Evolutionary conservation across 2,888 invertebrate species (phyloP).

Genomic region (Drosophila falleni): DNA sequence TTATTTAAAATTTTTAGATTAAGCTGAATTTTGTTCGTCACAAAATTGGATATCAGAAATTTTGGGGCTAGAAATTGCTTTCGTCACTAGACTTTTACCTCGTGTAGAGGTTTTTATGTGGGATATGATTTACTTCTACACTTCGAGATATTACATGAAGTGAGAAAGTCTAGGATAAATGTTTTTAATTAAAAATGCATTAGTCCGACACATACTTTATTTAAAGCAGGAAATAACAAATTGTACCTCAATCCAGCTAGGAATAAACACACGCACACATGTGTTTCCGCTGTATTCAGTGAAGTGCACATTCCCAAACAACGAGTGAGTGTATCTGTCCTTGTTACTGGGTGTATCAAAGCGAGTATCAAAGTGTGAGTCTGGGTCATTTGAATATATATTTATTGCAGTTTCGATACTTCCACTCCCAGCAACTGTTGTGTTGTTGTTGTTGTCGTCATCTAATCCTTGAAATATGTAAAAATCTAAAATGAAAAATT

Average conservation of each 20-base stretch:
- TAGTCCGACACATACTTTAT: background rate
- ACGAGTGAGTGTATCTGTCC: background rate
- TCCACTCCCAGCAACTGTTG: background rate
- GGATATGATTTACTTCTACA: no score
- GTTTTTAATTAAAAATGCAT: no score
- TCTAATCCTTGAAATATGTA: constrained; percentile 74
- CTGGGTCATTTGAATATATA: constrained; percentile 47
- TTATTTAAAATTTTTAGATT: no score
- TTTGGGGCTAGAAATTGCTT: no score
- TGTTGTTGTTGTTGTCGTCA: constrained; percentile 25
- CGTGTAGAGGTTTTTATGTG: no score
- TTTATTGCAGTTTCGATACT: constrained; percentile 60
- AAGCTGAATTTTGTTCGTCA: no score
- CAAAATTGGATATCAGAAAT: no score
- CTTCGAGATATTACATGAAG: no score
- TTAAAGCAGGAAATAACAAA: background rate
- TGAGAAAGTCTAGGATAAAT: no score
- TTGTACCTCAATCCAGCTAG: constrained; percentile 7
- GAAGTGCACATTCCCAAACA: constrained; percentile 12
- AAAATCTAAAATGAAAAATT: constrained; percentile 73
- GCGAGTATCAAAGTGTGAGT: constrained; percentile 13
- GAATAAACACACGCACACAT: constrained; percentile 5
- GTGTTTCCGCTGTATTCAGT: constrained; percentile 12
- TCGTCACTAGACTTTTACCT: no score
- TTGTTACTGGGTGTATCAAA: background rate